Evolutionary conservation across 23 tunicate genomes (phyloP), one percentile per base, ranked within the genome.

Genomic region (Aplidium turbinatum): DNA sequence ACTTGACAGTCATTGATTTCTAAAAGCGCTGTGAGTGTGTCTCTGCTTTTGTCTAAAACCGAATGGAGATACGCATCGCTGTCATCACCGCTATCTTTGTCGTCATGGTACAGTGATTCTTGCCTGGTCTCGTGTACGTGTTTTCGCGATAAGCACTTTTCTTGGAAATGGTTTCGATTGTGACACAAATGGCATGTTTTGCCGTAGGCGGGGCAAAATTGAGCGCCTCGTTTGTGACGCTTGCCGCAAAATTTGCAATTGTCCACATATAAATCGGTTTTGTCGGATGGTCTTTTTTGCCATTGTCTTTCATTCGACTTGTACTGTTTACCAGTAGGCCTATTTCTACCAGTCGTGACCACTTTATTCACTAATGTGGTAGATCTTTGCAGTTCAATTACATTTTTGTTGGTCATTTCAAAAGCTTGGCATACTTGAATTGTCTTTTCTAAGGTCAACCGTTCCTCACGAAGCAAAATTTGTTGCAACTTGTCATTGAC

Each of bases 381-480:
- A 11, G 61, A 54, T 6, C 9, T 40, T 67, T 67, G 52, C 29
- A 67, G 27, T 24, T 67, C 73, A 4, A 9, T 36, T 35, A 26
- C 13, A 13, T 67, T 38, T 38, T 22, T 67, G 52, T 24, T 3
- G 6, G 73, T 13, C 54, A 67, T 38, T 16, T 67, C 73, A 38
- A 9, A 67, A 4, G 73, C 73, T 67, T 40, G 52, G 26, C 73
- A 67, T 9, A 67, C 38, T 67, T 36, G 54, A 38, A 67, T 22
- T 21, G 73, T 38, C 38, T 67, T 67, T 16, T 20, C 6, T 5
- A 67, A 38, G 13, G 73, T 67, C 73, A 67, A 25, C 4, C 38
- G 23, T 20, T 67, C 30, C 31, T 71, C 77, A 5, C 34, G 36
- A 5, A 71, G 62, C 23, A 71, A 50, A 3, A 71, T 47, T 29